phyloP scores from a whole-genome alignment of 2,113 vertebrate genomes.

The Cyphomyrus discorhynchus region DNA sequence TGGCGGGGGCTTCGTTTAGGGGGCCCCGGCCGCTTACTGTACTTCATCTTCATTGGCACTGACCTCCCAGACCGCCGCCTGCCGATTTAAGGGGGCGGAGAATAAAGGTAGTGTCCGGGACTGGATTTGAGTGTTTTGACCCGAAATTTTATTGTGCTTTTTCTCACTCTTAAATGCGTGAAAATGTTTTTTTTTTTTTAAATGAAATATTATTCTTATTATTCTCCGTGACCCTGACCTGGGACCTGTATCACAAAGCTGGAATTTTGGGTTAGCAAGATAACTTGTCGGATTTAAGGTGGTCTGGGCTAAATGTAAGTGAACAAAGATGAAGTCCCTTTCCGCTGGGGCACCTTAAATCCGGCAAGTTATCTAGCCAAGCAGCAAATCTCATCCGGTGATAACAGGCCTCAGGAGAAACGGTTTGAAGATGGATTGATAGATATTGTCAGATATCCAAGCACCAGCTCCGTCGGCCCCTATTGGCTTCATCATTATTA shows the following conservation, averaged over 20 bases:
- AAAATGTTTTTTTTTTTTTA: not conserved
- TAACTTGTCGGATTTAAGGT: not conserved
- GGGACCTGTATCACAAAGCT: not conserved
- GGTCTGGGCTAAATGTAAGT: not conserved
- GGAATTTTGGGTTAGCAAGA: not conserved
- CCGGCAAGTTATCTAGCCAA: too few relatives aligned
- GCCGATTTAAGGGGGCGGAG: not conserved
- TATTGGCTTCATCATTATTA: not conserved
- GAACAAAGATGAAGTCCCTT: not conserved
- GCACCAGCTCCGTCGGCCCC: not conserved
- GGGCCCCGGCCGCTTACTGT: not conserved
- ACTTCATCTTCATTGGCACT: not conserved
- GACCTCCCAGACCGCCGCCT: not conserved
- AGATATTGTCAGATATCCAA: not conserved
- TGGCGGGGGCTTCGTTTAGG: conserved; percentile 14
- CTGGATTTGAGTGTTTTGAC: not conserved
- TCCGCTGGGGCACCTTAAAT: not conserved
- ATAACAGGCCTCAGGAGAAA: not conserved
- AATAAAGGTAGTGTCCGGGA: not conserved
- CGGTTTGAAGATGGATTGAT: not conserved
- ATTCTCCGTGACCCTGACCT: not conserved
- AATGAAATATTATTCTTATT: not conserved
- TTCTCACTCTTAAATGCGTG: not conserved
- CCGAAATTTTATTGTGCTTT: not conserved
- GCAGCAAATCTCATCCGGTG: not conserved